Evolutionary conservation across 1,140 invertebrate genomes (phyloP).

Genomic region (Drosophila cardini): DNA sequence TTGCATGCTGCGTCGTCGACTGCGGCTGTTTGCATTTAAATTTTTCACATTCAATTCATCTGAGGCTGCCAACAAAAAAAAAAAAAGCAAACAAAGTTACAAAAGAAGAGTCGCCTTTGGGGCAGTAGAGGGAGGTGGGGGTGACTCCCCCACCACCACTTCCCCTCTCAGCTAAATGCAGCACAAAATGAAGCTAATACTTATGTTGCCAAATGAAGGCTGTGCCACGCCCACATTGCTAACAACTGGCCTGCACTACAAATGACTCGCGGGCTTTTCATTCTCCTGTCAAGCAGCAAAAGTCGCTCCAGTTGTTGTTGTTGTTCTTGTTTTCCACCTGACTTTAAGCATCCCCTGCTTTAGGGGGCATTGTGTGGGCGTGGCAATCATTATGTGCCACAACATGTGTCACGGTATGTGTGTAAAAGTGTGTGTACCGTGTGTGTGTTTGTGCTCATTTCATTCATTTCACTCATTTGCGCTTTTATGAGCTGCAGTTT

Average conservation of each 20-base stretch:
- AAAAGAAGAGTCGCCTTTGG: constrained; percentile 50
- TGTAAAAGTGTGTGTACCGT: not conserved
- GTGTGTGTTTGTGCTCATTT: constrained; percentile 59
- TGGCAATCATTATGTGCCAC: constrained; percentile 56
- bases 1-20: constrained; percentile 54
- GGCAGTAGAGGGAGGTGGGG: not conserved
- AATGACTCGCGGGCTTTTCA: constrained; percentile 68
- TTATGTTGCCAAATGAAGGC: constrained; percentile 74
- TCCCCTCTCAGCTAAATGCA: constrained; percentile 65
- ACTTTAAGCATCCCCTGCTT: constrained; percentile 36
- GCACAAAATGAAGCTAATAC: constrained; percentile 79
- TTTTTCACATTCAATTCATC: constrained; percentile 83
- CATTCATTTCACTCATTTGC: constrained; percentile 59
- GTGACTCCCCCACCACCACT: too few species aligned
- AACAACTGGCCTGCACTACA: constrained; percentile 34
- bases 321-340: constrained; percentile 26
- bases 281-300: constrained; percentile 61
- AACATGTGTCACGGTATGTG: constrained; percentile 11
- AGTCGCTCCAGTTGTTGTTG: constrained; percentile 31
- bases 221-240: constrained; percentile 35
- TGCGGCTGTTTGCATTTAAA: constrained; percentile 82
- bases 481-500: constrained; percentile 29
- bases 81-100: constrained; percentile 75
- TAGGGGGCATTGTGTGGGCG: constrained; percentile 65
- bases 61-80: constrained; percentile 70